These are phyloP conservation scores for Gadus macrocephalus DNA, from an alignment of 2,113 vertebrate genomes.

Conservation along the genomic window DNA sequence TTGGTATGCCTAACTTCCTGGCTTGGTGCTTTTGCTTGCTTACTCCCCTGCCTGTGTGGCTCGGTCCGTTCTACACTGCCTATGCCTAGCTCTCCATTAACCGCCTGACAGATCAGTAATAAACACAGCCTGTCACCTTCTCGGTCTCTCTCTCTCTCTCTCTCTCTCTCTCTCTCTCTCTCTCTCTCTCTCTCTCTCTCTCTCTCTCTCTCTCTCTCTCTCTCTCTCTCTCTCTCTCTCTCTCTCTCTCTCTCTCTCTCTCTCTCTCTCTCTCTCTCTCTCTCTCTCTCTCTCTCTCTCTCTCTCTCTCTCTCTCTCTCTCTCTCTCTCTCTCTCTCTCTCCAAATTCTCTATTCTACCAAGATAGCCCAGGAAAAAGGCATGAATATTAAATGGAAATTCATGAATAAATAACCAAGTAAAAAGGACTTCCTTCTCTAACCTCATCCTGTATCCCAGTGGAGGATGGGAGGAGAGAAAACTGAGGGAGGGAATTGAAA, in stretches of 20 bases:
- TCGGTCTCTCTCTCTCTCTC: constrained; percentile 72
- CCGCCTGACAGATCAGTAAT: constrained; percentile 79
- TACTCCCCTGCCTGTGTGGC: constrained; percentile 34
- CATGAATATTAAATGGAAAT: constrained; percentile 76
- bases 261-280: constrained; percentile 54
- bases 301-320: constrained; percentile 28
- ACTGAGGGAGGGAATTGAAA: constrained; percentile 33
- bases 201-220: neutral
- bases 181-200: too few species aligned
- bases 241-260: constrained; percentile 41
- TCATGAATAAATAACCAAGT: constrained; percentile 73
- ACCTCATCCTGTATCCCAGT: constrained; percentile 56
- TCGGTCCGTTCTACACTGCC: constrained; percentile 57
- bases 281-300: neutral
- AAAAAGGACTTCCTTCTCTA: constrained; percentile 59
- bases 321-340: constrained; percentile 23
- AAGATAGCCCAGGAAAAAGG: constrained; percentile 72
- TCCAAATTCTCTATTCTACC: constrained; percentile 66
- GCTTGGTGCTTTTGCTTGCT: constrained; percentile 19
- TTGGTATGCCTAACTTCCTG: constrained; percentile 44
- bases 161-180: neutral
- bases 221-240: too few species aligned
- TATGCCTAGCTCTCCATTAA: constrained; percentile 61
- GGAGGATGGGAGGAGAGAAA: constrained; percentile 48
- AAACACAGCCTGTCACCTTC: constrained; percentile 79